Evolutionary conservation across 2,888 invertebrate genomes (phyloP).

Genomic region (Cryptocephalus primarius): DNA sequence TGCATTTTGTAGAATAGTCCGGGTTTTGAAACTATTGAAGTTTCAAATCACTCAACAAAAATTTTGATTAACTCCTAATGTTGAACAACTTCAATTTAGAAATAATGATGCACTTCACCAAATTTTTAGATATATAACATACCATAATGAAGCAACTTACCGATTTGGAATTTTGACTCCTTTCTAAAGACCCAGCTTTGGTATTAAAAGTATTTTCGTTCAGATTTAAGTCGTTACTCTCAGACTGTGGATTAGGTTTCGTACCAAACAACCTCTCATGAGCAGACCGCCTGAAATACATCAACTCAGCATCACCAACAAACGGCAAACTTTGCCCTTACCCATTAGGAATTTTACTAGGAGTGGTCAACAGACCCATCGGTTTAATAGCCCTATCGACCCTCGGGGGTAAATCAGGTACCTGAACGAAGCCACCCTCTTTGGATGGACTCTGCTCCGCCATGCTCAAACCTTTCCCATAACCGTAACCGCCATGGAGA

Average conservation of each 20-base stretch:
- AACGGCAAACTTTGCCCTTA: slow-evolving; percentile 8
- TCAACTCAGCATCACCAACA: background rate
- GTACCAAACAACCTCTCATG: slow-evolving; percentile 63
- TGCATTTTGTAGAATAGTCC: too few relatives aligned
- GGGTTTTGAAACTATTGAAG: too few relatives aligned
- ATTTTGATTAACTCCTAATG: too few relatives aligned
- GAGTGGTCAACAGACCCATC: slow-evolving; percentile 39
- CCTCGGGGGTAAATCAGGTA: slow-evolving; percentile 77
- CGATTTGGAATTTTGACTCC: slow-evolving; percentile 37
- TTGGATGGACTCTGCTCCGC: slow-evolving; percentile 29
- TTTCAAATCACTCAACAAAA: too few relatives aligned
- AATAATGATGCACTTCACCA: too few relatives aligned
- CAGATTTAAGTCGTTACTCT: slow-evolving; percentile 8
- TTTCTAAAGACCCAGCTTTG: slow-evolving; percentile 33
- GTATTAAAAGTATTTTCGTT: slow-evolving; percentile 24
- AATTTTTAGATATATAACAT: too few relatives aligned
- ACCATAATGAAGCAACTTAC: slow-evolving; percentile 20
- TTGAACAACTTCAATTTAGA: too few relatives aligned
- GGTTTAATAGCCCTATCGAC: slow-evolving; percentile 73
- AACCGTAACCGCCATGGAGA: slow-evolving; percentile 30
- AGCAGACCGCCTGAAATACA: slow-evolving; percentile 40
- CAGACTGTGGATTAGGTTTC: slow-evolving; percentile 24
- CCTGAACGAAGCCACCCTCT: slow-evolving; percentile 31
- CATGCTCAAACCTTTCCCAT: slow-evolving; percentile 28
- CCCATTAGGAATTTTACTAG: slow-evolving; percentile 33